Evolutionary conservation across 2,113 vertebrate species (phyloP).

Genomic region (Pica pica): DNA sequence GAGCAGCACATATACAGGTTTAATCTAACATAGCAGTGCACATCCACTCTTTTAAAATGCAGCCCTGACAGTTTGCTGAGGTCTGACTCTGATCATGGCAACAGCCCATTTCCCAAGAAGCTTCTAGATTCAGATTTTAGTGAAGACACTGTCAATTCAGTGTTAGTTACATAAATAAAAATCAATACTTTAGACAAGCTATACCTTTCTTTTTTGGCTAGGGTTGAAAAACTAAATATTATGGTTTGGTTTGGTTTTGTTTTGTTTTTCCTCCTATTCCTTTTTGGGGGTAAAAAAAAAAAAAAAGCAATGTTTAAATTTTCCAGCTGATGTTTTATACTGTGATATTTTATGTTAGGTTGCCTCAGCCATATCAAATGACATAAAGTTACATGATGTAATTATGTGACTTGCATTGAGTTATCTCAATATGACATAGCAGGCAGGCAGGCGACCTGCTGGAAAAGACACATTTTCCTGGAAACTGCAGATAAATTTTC

Average conservation of each 20-base stretch:
- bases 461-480: background rate
- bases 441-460: slow-evolving; percentile 34
- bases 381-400: slow-evolving; percentile 51
- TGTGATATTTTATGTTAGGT: slow-evolving; percentile 60
- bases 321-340: slow-evolving; percentile 55
- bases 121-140: background rate
- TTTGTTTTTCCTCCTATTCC: background rate
- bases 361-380: slow-evolving; percentile 60
- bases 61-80: background rate
- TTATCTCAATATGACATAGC: slow-evolving; percentile 44
- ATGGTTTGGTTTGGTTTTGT: background rate
- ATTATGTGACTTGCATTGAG: slow-evolving; percentile 43
- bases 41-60: background rate
- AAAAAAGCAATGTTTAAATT: slow-evolving; percentile 59
- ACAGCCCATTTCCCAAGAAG: background rate
- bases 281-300: background rate
- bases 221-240: slow-evolving; percentile 29
- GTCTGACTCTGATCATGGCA: background rate
- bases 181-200: background rate
- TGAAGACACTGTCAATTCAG: background rate
- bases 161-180: background rate
- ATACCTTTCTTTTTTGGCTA: background rate
- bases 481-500: slow-evolving; percentile 51
- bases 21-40: background rate
- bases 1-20: background rate